Conservation (phyloP, 2,113 vertebrate species). For the Egretta garzetta region DNA sequence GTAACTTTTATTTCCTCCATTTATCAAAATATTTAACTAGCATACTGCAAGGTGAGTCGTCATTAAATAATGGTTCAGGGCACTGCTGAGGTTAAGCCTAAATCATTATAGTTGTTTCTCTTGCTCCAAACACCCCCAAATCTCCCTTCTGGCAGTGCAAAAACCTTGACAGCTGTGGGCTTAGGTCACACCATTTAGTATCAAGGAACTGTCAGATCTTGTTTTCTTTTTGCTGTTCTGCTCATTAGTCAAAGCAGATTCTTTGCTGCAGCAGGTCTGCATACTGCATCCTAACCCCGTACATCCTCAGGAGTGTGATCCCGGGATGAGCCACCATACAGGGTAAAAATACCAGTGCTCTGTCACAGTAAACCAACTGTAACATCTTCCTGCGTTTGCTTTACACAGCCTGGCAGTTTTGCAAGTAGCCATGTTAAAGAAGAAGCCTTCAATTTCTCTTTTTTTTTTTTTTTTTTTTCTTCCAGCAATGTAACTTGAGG, state of each 20-base stretch:
- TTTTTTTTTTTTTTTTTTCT: background rate
- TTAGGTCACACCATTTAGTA: slow-evolving; percentile 61
- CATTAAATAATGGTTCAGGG: slow-evolving; percentile 27
- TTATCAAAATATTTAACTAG: slow-evolving; percentile 61
- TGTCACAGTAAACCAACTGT: slow-evolving; percentile 24
- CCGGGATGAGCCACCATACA: slow-evolving; percentile 18
- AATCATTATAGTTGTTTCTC: slow-evolving; percentile 52
- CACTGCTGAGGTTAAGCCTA: slow-evolving; percentile 46
- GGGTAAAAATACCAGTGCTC: slow-evolving; percentile 4
- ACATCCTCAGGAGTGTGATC: slow-evolving; percentile 13
- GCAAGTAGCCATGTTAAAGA: background rate
- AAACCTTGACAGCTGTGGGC: slow-evolving; percentile 41
- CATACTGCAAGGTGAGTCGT: slow-evolving; percentile 13
- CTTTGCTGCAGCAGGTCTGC: background rate
- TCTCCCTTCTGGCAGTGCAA: slow-evolving; percentile 60
- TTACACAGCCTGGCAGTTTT: slow-evolving; percentile 50
- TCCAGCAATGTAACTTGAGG: background rate
- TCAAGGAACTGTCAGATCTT: slow-evolving; percentile 57
- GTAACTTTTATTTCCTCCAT: slow-evolving; percentile 40
- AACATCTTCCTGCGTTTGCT: slow-evolving; percentile 46
- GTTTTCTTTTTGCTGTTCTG: slow-evolving; percentile 48
- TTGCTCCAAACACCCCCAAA: slow-evolving; percentile 14
- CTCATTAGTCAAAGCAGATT: slow-evolving; percentile 68
- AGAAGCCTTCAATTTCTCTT: background rate
- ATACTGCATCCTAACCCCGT: background rate